Conservation (phyloP, 2,888 invertebrate genomes). For the Acanthococcus lagerstroemiae region DNA sequence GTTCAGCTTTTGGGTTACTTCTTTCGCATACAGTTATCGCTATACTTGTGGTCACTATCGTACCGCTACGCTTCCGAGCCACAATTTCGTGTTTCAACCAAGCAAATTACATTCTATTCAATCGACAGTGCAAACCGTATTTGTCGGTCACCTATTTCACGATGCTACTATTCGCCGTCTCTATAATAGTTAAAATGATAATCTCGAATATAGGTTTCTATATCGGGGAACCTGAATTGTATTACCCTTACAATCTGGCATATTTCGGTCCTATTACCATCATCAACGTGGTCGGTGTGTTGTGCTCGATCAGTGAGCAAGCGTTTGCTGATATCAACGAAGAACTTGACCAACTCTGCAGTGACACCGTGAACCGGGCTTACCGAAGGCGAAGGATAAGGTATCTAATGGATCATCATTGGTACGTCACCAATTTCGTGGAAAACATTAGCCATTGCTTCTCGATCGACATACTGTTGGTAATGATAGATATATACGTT, state of each 20-base stretch:
- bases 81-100: slow-evolving; percentile 28
- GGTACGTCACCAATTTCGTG: slow-evolving; percentile 32
- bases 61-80: slow-evolving; percentile 27
- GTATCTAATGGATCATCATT: slow-evolving; percentile 31
- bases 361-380: neutral
- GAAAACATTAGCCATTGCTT: slow-evolving; percentile 30
- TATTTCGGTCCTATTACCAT: slow-evolving; percentile 32
- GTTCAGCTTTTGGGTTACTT: slow-evolving; percentile 32
- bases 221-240: slow-evolving; percentile 25
- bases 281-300: slow-evolving; percentile 31
- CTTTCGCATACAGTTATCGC: slow-evolving; percentile 32
- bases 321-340: slow-evolving; percentile 32
- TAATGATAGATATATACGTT: slow-evolving; percentile 33
- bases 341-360: slow-evolving; percentile 30
- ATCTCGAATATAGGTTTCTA: slow-evolving; percentile 26
- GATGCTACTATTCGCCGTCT: slow-evolving; percentile 14
- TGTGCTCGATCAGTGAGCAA: slow-evolving; percentile 32
- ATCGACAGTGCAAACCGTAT: slow-evolving; percentile 9
- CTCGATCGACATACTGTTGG: slow-evolving; percentile 29
- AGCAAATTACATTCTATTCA: slow-evolving; percentile 21
- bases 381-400: slow-evolving; percentile 15
- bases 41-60: slow-evolving; percentile 27
- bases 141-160: slow-evolving; percentile 8
- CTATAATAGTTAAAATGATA: slow-evolving; percentile 32
- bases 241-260: slow-evolving; percentile 32